Evolutionary conservation across 2,888 invertebrate species (phyloP).

Genomic region (Zelleria hepariella): DNA sequence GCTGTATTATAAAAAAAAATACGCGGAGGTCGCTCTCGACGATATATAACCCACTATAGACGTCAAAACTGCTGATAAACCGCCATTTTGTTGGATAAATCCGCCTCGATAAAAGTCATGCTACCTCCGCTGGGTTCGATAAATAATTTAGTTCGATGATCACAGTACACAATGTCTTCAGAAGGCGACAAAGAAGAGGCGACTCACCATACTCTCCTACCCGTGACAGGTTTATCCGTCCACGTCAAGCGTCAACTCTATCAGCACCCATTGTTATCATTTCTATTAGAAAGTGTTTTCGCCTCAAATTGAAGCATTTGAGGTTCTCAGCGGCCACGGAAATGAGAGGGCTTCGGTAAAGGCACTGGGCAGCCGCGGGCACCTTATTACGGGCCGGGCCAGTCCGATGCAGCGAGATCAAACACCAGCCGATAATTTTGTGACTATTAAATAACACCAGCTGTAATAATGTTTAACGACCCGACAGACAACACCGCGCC

Average conservation of each 20-base stretch:
- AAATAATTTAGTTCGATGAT: too few relatives aligned
- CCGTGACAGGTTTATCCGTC: background rate
- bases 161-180: too few relatives aligned
- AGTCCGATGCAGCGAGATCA: slow-evolving; percentile 8
- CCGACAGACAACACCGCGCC: slow-evolving; percentile 4
- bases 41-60: too few relatives aligned
- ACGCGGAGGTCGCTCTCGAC: too few relatives aligned
- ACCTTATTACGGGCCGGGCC: slow-evolving; percentile 3
- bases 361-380: background rate
- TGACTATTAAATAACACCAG: slow-evolving; percentile 12
- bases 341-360: slow-evolving; percentile 2
- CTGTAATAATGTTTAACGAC: slow-evolving; percentile 13
- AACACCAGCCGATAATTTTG: slow-evolving; percentile 11
- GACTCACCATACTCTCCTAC: background rate
- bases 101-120: too few relatives aligned
- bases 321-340: background rate
- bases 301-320: slow-evolving; percentile 1
- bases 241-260: background rate
- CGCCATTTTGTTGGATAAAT: too few relatives aligned
- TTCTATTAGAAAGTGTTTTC: slow-evolving; percentile 4
- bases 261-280: background rate
- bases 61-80: too few relatives aligned
- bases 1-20: too few relatives aligned
- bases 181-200: too few relatives aligned
- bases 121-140: too few relatives aligned